Evolutionary conservation across 2,888 invertebrate species (phyloP).

Genomic region (Tetramorium bicarinatum): DNA sequence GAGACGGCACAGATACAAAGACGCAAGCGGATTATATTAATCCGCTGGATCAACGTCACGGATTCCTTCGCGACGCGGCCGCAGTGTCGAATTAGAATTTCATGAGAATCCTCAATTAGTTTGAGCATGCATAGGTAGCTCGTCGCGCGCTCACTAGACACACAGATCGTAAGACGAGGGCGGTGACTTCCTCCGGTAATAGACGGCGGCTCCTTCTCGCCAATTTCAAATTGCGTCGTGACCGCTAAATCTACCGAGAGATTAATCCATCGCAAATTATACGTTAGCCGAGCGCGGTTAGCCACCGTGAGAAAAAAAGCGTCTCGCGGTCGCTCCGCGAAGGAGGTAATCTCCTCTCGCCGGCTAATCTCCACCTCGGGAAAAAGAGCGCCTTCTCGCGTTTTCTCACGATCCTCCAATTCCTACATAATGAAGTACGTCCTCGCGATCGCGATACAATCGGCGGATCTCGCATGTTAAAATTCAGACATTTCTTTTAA

Average conservation of each 20-base stretch:
- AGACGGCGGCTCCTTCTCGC: slow-evolving; percentile 30
- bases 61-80: slow-evolving; percentile 23
- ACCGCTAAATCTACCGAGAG: slow-evolving; percentile 34
- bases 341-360: neutral
- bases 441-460: neutral
- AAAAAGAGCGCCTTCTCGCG: neutral
- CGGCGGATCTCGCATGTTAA: neutral
- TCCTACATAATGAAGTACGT: neutral
- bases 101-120: slow-evolving; percentile 72
- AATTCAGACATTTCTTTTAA: neutral
- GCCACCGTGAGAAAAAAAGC: slow-evolving; percentile 27
- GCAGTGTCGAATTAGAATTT: slow-evolving; percentile 68
- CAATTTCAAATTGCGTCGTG: slow-evolving; percentile 33
- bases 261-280: slow-evolving; percentile 49
- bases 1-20: neutral
- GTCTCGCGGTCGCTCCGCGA: neutral
- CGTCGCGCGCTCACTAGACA: slow-evolving; percentile 52
- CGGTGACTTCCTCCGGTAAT: slow-evolving; percentile 36
- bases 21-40: neutral
- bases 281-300: slow-evolving; percentile 6
- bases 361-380: neutral
- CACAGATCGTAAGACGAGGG: slow-evolving; percentile 62
- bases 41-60: neutral
- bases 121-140: slow-evolving; percentile 67
- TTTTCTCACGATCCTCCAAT: slow-evolving; percentile 24